Evolutionary conservation across 1,140 invertebrate species (phyloP), one percentile per base, ranked within the genome.

Genomic region (Mycetomoellerius zeteki): DNA sequence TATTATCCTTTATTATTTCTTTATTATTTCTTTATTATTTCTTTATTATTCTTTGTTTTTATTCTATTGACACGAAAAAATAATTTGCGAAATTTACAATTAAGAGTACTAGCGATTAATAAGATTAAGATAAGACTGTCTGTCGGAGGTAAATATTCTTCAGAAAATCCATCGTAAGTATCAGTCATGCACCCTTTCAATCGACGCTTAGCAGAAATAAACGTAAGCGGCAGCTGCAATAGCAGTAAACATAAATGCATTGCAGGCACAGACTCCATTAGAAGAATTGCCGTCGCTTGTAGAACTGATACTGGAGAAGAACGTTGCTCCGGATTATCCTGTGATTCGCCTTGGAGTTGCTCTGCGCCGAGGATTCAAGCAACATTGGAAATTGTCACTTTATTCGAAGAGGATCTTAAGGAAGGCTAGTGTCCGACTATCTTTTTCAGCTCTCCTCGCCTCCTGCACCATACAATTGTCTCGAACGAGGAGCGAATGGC

Each of bases 401-500:
- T 84, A 88, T 89, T 86, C 80, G 86, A 64, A 77, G 33, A 86
- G 69, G 21, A 62, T 85, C 81, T 78, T 78, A 76, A 64, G 58
- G 62, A 54, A 58, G 37, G 47, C 60, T 80, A 85, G 84, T 67
- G 80, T 54, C 73, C 52, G 62, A 86, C 71, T 72, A 62, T 62
- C 78, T 89, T 67, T 87, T 67, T 87, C 37, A 85, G 81, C 52
- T 37, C 37, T 37, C 30, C 43, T 37, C 56, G 21, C 14, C 30
- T 58, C 77, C 52, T 64, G 50, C 56, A 67, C 62, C 33, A 69
- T 82, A 81, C 58, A 85, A 91, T 91, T 90, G 90, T 86, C 84
- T 84, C 43, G 88, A 87, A 88, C 88, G 84, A 88, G 78, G 33
- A 91, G 86, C 58, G 78, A 92, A 90, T 85, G 65, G 69, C 56